Base-by-base conservation (phyloP, 1,140 invertebrate species). In the Formica selysi region DNA sequence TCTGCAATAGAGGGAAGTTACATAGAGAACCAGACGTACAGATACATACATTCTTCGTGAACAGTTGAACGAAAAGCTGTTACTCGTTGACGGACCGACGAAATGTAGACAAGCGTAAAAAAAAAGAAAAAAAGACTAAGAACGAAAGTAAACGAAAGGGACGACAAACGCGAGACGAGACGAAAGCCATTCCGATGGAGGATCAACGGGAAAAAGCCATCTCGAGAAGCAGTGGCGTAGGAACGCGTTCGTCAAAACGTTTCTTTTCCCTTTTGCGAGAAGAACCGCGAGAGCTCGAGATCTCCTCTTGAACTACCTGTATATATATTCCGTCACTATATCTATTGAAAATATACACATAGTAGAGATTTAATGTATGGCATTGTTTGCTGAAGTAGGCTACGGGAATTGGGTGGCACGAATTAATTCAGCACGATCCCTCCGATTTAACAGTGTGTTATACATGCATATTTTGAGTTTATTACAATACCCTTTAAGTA, bases 361-460 rank as follows among this genome's bases (percentile, higher is more conserved):
- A 71, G 51, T 41, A 57, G 36, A 73, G 19, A 81, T 59, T 36
- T 65, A 13, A 78, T 29, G 19, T 57, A 36, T 81, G 3, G 13
- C n/a, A 61, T 59, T 73, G 73, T 51, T 59, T 59, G 54, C 26
- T 61, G 32, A 32, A 38, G 36, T 79, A 79, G 26, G 4, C 16
- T 84, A 32, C 32, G 81, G 41, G 59, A 88, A 91, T 86, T 83
- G 88, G 89, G 79, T 85, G 87, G 90, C 88, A 84, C 68, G 54
- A 91, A 83, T 83, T 83, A 83, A 83, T 83, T 83, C 29, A 73
- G 79, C 79, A 83, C 79, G 11, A 61, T n/a, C 54, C 38, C 13
- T 19, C 19, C 68, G 61, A 70, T 29, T 83, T 83, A 44, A 73
- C 19, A 13, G 29, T 74, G 51, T 59, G 16, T 19, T 51, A 44